Evolutionary conservation across 1,140 invertebrate genomes (phyloP).

Genomic region (Ceratina australensis): DNA sequence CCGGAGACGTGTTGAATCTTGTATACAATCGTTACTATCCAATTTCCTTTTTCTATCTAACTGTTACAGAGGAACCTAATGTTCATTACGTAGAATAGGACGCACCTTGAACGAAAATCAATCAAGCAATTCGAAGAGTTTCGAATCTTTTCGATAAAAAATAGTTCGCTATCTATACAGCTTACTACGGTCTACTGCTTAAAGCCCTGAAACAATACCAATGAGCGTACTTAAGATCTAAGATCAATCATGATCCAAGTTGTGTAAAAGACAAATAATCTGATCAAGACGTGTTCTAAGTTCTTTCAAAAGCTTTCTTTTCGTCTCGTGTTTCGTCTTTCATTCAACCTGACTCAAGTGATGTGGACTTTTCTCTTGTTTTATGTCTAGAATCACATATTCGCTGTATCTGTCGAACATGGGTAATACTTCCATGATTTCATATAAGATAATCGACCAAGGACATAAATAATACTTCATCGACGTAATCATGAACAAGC

Average conservation of each 20-base stretch:
- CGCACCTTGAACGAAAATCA: not conserved
- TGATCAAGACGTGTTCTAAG: not conserved
- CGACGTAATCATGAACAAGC: not conserved
- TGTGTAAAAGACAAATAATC: not conserved
- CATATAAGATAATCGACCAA: not conserved
- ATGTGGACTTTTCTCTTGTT: slow-evolving; percentile 5
- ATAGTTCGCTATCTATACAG: slow-evolving; percentile 38
- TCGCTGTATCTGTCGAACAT: slow-evolving; percentile 34
- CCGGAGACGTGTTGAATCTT: slow-evolving; percentile 27
- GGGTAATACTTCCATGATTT: slow-evolving; percentile 26
- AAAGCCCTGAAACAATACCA: slow-evolving; percentile 44
- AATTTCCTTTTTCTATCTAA: not conserved
- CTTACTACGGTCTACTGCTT: slow-evolving; percentile 26
- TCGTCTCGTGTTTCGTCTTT: not conserved
- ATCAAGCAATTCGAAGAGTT: not conserved
- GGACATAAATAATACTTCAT: slow-evolving; percentile 36
- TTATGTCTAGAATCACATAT: slow-evolving; percentile 45
- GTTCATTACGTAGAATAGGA: not conserved
- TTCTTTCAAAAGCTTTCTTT: no score
- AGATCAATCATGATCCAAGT: slow-evolving; percentile 1
- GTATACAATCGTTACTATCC: slow-evolving; percentile 6
- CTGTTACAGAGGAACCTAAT: not conserved
- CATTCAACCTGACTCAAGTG: slow-evolving; percentile 20
- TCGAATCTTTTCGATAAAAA: slow-evolving; percentile 27
- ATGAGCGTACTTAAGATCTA: slow-evolving; percentile 26